phyloP scores from a whole-genome alignment of 2,888 invertebrate species.

The Diarsia brunnea region DNA sequence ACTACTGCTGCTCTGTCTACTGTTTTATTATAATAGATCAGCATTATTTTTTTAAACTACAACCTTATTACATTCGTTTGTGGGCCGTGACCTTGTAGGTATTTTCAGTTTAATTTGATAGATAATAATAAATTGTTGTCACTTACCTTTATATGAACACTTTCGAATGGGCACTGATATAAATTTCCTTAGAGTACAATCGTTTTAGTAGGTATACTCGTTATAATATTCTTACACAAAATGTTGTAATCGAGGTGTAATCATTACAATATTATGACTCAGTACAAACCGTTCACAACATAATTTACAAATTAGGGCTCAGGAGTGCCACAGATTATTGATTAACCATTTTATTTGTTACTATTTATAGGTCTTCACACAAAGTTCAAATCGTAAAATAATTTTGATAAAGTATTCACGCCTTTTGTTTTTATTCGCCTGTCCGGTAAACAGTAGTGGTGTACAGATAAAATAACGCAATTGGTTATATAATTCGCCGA shows the following conservation, averaged over 20 bases:
- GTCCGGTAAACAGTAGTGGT: no score
- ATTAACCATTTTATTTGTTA: background rate
- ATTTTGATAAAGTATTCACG: background rate
- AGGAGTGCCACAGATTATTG: background rate
- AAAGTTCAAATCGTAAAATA: background rate
- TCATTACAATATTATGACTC: background rate
- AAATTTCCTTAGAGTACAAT: background rate
- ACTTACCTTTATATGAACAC: conserved; percentile 7
- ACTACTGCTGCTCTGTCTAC: no score
- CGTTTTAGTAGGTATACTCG: no score
- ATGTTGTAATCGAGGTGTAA: background rate
- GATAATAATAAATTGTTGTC: background rate
- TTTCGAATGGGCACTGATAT: background rate
- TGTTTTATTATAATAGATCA: no score
- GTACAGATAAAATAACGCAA: background rate
- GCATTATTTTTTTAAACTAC: background rate
- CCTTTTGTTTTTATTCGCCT: background rate
- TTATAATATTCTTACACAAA: background rate
- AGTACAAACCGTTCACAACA: background rate
- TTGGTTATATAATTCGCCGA: background rate
- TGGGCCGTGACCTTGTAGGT: background rate
- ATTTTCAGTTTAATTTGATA: no score
- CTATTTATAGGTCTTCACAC: background rate
- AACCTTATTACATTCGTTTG: background rate
- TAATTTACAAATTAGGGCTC: background rate